Conservation (phyloP, 2,797 vertebrate species). For the Intellagama lesueurii region DNA sequence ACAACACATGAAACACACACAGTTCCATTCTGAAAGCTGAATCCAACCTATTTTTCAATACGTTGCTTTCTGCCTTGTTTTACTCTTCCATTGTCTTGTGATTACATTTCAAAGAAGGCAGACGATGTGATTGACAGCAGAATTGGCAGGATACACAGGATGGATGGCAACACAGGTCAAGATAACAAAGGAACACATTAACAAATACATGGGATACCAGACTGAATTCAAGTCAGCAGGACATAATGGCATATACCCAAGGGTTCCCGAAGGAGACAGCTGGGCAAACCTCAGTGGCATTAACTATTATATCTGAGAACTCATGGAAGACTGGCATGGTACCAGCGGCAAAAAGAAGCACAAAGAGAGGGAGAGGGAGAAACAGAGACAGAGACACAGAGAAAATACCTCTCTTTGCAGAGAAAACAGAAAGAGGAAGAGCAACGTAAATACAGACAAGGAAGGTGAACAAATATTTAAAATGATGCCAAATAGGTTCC, state of each 20-base stretch:
- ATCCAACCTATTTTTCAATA: not conserved
- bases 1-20: not conserved
- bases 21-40: not conserved
- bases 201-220: slow-evolving; percentile 19
- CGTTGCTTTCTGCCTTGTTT: not conserved
- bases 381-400: not conserved
- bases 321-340: not conserved
- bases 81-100: not conserved
- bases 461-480: not conserved
- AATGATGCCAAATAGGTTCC: not conserved
- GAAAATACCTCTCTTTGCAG: not conserved
- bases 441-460: not conserved
- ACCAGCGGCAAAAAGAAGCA: not conserved
- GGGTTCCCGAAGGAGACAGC: slow-evolving; percentile 22
- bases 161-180: not conserved
- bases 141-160: not conserved
- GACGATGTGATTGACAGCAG: not conserved
- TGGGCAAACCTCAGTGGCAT: slow-evolving; percentile 13
- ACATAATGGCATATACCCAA: slow-evolving; percentile 3
- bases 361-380: not conserved
- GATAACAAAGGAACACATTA: slow-evolving; percentile 32
- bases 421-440: not conserved
- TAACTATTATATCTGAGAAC: slow-evolving; percentile 36
- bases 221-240: slow-evolving; percentile 10
- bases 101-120: not conserved